These are phyloP conservation scores for Scaptomyza flava DNA, from an alignment of 2,888 invertebrate species.

Conservation along the genomic window DNA sequence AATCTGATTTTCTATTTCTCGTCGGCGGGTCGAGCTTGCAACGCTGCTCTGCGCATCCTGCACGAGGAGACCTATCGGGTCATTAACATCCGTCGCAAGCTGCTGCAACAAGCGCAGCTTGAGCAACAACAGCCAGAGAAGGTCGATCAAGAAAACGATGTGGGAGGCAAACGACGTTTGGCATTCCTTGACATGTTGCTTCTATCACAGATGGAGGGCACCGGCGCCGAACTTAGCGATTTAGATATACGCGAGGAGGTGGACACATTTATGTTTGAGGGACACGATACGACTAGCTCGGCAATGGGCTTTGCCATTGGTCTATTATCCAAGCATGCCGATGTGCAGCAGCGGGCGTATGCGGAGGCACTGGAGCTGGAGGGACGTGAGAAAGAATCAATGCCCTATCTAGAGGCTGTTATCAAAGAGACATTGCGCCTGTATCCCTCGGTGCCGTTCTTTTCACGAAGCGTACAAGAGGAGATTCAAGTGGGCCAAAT, in stretches of 20 bases:
- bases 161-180: constrained; percentile 82
- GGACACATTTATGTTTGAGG: constrained; percentile 87
- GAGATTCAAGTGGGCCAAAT: constrained; percentile 84
- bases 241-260: constrained; percentile 86
- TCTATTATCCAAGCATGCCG: constrained; percentile 85
- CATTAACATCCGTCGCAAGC: constrained; percentile 74
- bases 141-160: constrained; percentile 48
- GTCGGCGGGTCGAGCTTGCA: constrained; percentile 55
- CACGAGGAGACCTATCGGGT: constrained; percentile 82
- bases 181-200: constrained; percentile 85
- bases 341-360: constrained; percentile 84
- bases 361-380: constrained; percentile 84
- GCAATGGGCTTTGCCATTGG: constrained; percentile 86
- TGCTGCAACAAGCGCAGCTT: constrained; percentile 65
- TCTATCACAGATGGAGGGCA: constrained; percentile 84
- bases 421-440: constrained; percentile 86
- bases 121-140: constrained; percentile 55
- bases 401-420: constrained; percentile 86
- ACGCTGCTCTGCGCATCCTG: constrained; percentile 68
- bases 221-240: constrained; percentile 81
- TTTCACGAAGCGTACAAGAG: constrained; percentile 84
- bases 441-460: constrained; percentile 86
- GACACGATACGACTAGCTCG: constrained; percentile 86
- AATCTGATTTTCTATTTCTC: constrained; percentile 67
- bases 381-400: constrained; percentile 81